phyloP scores from a whole-genome alignment of 2,113 vertebrate species.

The Glaucomys volans region DNA sequence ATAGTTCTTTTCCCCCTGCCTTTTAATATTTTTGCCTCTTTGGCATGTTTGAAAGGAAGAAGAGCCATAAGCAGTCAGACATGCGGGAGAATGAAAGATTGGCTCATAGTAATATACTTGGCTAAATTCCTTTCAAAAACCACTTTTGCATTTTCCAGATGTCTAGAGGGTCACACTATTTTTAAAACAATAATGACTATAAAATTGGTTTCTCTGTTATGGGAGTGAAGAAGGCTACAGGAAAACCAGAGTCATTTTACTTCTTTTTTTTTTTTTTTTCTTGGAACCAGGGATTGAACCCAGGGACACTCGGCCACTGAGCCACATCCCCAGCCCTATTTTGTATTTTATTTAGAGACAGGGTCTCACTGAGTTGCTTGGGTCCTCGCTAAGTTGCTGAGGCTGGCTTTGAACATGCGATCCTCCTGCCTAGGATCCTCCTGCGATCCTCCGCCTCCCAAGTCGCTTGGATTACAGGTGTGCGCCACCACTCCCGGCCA shows the following conservation, averaged over 20 bases:
- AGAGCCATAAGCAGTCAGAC: not conserved
- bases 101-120: not conserved
- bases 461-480: too few relatives aligned
- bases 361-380: too few relatives aligned
- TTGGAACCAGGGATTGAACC: too few relatives aligned
- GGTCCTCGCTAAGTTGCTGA: too few relatives aligned
- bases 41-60: not conserved
- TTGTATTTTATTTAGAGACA: too few relatives aligned
- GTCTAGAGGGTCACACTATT: not conserved
- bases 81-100: not conserved
- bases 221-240: not conserved
- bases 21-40: not conserved
- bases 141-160: not conserved
- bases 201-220: not conserved
- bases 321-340: too few relatives aligned
- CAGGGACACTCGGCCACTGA: too few relatives aligned
- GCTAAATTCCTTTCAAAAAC: slow-evolving; percentile 15
- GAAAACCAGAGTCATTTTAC: not conserved
- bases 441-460: too few relatives aligned
- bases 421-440: too few relatives aligned
- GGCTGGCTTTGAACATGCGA: too few relatives aligned
- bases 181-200: not conserved
- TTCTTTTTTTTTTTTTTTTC: too few relatives aligned
- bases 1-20: not conserved
- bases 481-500: too few relatives aligned